These are phyloP conservation scores for Aurelia aurita DNA, from an alignment of 30 jellyfish, hydroid and myxozoan species.

Conservation along the genomic window DNA sequence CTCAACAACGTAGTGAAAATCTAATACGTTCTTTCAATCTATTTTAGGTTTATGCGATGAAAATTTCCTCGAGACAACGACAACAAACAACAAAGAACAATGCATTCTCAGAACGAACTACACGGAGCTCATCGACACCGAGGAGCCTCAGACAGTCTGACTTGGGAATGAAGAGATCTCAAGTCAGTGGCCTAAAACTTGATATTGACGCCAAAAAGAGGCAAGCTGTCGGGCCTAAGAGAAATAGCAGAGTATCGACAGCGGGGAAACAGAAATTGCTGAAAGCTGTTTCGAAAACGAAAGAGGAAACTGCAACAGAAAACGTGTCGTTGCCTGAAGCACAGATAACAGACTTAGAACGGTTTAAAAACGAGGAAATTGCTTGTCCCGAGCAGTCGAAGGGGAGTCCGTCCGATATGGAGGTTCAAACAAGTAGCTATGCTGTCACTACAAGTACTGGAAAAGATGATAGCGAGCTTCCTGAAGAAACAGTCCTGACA, in stretches of 20 bases:
- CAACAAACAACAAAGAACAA: conserved; percentile 16
- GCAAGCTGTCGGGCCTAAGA: conserved; percentile 19
- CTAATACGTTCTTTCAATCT: not conserved
- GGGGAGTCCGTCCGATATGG: not conserved
- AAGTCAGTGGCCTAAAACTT: conserved; percentile 39
- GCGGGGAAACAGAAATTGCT: conserved; percentile 4
- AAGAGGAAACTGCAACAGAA: not conserved
- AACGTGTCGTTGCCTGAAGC: not conserved
- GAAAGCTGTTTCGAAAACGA: not conserved
- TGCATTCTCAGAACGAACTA: conserved; percentile 47
- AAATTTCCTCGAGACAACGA: conserved; percentile 48
- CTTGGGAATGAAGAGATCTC: conserved; percentile 54
- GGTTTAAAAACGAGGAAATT: not conserved
- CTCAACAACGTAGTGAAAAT: not conserved
- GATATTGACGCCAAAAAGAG: conserved; percentile 47
- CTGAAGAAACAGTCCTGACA: not conserved
- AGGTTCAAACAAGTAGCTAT: not conserved
- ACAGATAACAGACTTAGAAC: not conserved
- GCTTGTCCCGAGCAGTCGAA: not conserved
- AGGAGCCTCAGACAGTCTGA: conserved; percentile 50
- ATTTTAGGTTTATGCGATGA: conserved; percentile 37
- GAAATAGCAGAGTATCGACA: not conserved
- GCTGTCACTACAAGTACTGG: not conserved
- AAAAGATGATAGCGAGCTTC: not conserved
- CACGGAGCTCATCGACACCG: conserved; percentile 67